Base-by-base conservation (phyloP, 2,797 vertebrate species). In the Pseudotriccus pelzelni region DNA sequence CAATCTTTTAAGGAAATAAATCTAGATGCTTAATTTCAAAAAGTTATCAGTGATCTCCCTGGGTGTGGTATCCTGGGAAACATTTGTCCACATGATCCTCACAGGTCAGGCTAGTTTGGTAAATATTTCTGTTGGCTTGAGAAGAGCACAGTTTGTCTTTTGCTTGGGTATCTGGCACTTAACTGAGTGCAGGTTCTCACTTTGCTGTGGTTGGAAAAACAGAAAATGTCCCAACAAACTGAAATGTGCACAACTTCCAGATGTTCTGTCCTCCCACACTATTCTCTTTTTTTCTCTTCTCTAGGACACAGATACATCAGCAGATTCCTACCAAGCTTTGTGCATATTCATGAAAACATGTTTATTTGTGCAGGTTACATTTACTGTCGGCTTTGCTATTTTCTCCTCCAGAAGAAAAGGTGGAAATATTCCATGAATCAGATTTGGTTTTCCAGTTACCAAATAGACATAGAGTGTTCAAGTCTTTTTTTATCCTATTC, bases 51-150 rank as follows among this genome's bases (percentile, higher is more conserved):
- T 39, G n/a, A 30, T 69, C 1, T 0, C 15, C 6, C 12, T 52
- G 52, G 14, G 22, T 0, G 0, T 21, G 10, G 2, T 25, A 20
- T 43, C 36, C 44, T 24, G 30, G 22, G 64, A 66, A 87, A 10
- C 4, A 5, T 50, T 56, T 89, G 7, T 3, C 32, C 4, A 6
- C 0, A 0, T 1, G 3, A 23, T 18, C 7, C 16, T n/a, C 41
- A 30, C 9, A 70, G 60, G 32, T 60, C 47, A 60, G 9, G 14
- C 7, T 63, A 12, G 2, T 46, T 37, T 28, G 17, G 3, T 84
- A 53, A 58, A n/a, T 59, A 14, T 4, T 63, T 84, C 27, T 59
- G 1, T 14, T 49, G n/a, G 21, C 10, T 44, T 30, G 11, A 59
- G 34, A 70, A 60, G 24, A 36, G 5, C 15, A 36, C 1, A 25